Base-by-base conservation (phyloP, 1,140 invertebrate genomes). In the Tetranychus cinnabarinus region DNA sequence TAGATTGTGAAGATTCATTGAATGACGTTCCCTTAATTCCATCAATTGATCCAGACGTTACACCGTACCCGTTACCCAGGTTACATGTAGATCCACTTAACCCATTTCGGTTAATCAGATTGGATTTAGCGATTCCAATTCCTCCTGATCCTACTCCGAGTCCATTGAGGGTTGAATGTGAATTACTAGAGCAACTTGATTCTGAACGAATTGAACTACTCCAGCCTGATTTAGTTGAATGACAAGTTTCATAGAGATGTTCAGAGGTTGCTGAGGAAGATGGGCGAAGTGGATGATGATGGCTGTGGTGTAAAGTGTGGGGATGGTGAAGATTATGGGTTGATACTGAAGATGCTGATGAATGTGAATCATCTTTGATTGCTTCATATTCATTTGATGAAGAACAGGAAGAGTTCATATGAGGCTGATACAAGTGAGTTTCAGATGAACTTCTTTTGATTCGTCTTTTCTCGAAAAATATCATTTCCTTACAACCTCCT, bases 401-500 rank as follows among this genome's bases (percentile, higher is more conserved):
- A 6, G 39, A 42, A 10, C 39, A 42, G 10, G 39, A 42, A 6
- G 39, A 42, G 10, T 42, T 42, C 10, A 42, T 5, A 42, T 42
- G 39, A 42, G 39, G 39, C 13, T n/a, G 12, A 23, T 54, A 58
- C 34, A 63, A 46, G 45, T 63, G 62, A 56, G 57, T 63, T 46
- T 63, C 62, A 1, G 62, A 63, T 8, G n/a, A 33, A 54, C 64
- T 65, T 61, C 61, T 56, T 46, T 62, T 37, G 23, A 65, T 62
- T 58, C 34, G 13, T 54, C 34, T 31, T 52, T 34, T 45, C 2
- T 47, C 15, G 60, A 47, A 52, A 23, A 31, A 50, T 35, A 37
- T 61, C n/a, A 45, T 45, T 34, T 37, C 42, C 33, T 50, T 36
- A 52, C 50, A 52, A 31, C 50, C 50, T 31, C n/a, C 31, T 1